phyloP scores from a whole-genome alignment of 2,888 invertebrate species.

The Mimachlamys varia region DNA sequence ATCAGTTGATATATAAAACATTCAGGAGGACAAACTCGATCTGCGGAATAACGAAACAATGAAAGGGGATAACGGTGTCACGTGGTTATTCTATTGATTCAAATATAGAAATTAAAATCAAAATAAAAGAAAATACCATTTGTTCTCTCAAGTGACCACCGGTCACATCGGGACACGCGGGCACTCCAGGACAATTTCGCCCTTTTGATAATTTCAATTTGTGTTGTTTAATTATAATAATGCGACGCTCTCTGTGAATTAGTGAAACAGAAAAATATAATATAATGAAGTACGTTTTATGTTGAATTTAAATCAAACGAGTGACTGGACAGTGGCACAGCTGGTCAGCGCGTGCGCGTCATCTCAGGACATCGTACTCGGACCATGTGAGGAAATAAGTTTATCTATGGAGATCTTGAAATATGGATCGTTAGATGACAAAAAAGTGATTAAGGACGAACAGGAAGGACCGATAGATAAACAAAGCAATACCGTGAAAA shows the following conservation, averaged over 20 bases:
- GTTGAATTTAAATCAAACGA: no score
- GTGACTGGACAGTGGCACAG: not conserved
- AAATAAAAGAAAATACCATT: not conserved
- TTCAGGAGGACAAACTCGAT: not conserved
- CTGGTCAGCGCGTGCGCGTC: not conserved
- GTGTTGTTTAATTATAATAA: not conserved
- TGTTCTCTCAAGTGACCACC: not conserved
- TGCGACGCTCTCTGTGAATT: not conserved
- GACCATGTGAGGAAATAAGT: not conserved
- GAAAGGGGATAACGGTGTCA: not conserved
- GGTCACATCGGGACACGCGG: not conserved
- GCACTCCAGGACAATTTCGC: not conserved
- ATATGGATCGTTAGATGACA: not conserved
- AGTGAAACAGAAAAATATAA: not conserved
- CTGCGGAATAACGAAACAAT: not conserved
- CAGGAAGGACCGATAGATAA: not conserved
- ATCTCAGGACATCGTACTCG: not conserved
- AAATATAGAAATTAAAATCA: conserved; percentile 4
- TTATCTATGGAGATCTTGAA: not conserved
- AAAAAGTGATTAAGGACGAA: not conserved
- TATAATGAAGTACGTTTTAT: not conserved
- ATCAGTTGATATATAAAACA: not conserved
- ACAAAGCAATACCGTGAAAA: no score
- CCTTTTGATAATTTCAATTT: not conserved
- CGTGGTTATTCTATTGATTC: not conserved